Base-by-base conservation (phyloP, 2,113 vertebrate genomes). In the Urocynchramus pylzowi region DNA sequence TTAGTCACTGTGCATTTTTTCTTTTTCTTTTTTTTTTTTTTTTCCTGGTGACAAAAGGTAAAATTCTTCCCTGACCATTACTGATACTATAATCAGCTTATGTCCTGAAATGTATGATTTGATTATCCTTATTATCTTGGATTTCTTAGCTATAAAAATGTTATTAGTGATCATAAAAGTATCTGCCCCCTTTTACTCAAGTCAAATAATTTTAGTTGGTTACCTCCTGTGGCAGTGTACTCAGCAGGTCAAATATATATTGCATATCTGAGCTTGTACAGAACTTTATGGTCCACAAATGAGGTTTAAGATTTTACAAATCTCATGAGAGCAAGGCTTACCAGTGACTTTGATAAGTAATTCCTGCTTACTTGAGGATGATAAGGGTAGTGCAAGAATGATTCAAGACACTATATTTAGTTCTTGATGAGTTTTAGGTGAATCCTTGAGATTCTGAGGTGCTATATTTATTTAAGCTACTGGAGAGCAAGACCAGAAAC, bases 131-230 rank as follows among this genome's bases (percentile, higher is more conserved):
- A 96, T 84, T 95, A 95, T 93, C 89, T 94, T 93, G 71, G 59
- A 70, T 96, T 95, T 94, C 81, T 90, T 82, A 89, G 77, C 68
- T 87, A 73, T 96, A 96, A 95, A 97, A 95, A 94, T 94, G 64
- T 94, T 94, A 96, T 96, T 95, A 94, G 79, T 67, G 65, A 95
- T 89, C 94, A 87, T 97, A 96, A 97, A 97, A 95, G 35, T 96
- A 95, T 91, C 90, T 95, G 75, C 35, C 71, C 84, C 53, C 93
- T 96, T 96, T 93, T 94, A 91, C 77, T 95, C 63, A 87, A 84
- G 84, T 79, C 52, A 83, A 93, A 88, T 83, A 64, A 91, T 87
- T 94, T 96, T 76, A 79, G 70, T 85, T 92, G 77, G 82, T 79
- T 92, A 91, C 71, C 56, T 92, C 76, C 57, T 69, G 33, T 89